Percentiles rank a stretch among this genome's conserved stretches.
Evolutionary conservation across 1,140 invertebrate genomes (phyloP).

Genomic region (Bombus waltoni): DNA sequence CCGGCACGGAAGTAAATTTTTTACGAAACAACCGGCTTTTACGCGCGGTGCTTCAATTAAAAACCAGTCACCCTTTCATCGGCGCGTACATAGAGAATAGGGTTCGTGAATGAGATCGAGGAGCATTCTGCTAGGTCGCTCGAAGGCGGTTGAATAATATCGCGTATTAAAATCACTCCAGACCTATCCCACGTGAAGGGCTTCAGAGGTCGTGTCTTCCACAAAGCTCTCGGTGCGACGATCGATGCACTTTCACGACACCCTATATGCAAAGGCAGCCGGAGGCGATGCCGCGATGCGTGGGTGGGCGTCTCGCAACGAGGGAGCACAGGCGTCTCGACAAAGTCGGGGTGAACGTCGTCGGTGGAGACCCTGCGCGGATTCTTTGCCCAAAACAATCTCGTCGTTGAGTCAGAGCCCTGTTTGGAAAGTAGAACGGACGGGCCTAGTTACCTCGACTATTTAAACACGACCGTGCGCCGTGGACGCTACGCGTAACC

Average conservation of each 20-base stretch:
- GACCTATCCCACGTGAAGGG: slow-evolving; percentile 10
- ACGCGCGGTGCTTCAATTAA: slow-evolving; percentile 18
- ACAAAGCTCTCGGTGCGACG: slow-evolving; percentile 14
- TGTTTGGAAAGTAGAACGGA: slow-evolving; percentile 68
- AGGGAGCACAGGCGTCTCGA: slow-evolving; percentile 47
- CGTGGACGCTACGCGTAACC: slow-evolving; percentile 4
- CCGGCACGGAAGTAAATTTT: not conserved
- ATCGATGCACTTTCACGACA: slow-evolving; percentile 69
- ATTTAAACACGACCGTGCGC: slow-evolving; percentile 46
- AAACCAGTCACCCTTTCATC: slow-evolving; percentile 1
- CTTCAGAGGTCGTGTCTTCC: no score
- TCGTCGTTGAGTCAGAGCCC: slow-evolving; percentile 69
- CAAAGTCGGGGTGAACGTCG: slow-evolving; percentile 46
- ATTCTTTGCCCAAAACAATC: slow-evolving; percentile 66
- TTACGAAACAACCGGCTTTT: not conserved
- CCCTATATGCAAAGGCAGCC: slow-evolving; percentile 62
- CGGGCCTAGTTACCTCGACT: slow-evolving; percentile 58
- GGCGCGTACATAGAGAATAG: not conserved
- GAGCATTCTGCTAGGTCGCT: not conserved
- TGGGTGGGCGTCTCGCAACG: slow-evolving; percentile 69
- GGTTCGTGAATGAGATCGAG: not conserved
- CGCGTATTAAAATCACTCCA: slow-evolving; percentile 48
- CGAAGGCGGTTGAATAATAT: slow-evolving; percentile 41
- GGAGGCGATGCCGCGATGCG: slow-evolving; percentile 55
- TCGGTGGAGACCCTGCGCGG: slow-evolving; percentile 18